Percentiles rank a stretch among this genome's conserved stretches.
Conservation (phyloP, 2,888 invertebrate genomes). For the Rhagonycha lutea region DNA sequence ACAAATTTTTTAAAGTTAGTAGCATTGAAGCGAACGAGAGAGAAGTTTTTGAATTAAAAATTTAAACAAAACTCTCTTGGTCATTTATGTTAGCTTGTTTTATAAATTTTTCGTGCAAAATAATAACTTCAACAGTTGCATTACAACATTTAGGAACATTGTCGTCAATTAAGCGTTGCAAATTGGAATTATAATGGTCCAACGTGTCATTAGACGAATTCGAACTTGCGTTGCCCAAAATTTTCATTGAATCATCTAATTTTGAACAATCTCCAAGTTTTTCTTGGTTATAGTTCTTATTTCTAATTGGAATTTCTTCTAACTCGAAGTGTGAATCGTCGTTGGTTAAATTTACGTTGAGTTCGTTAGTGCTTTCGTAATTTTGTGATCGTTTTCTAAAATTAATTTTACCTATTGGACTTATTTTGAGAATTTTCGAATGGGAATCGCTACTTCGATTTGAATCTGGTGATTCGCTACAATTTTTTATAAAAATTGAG, state of each 20-base stretch:
- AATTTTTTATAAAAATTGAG: constrained; percentile 46
- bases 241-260: background rate
- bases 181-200: constrained; percentile 19
- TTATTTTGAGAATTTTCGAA: constrained; percentile 32
- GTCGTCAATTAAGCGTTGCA: constrained; percentile 33
- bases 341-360: constrained; percentile 6
- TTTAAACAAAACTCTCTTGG: constrained; percentile 44
- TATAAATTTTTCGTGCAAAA: constrained; percentile 37
- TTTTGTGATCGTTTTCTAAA: background rate
- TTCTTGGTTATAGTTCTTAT: background rate
- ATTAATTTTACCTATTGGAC: constrained; percentile 17
- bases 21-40: background rate
- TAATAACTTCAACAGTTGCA: constrained; percentile 34
- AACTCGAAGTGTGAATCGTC: background rate
- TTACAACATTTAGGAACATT: constrained; percentile 31
- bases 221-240: background rate
- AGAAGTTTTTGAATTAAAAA: background rate
- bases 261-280: background rate
- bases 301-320: background rate
- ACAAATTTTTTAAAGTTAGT: background rate
- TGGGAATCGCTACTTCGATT: constrained; percentile 59
- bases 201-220: constrained; percentile 13
- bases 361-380: constrained; percentile 5
- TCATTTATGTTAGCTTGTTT: constrained; percentile 35
- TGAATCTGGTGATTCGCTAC: constrained; percentile 57